Evolutionary conservation across 2,113 vertebrate genomes (phyloP).

Genomic region (Dasyprocta punctata): DNA sequence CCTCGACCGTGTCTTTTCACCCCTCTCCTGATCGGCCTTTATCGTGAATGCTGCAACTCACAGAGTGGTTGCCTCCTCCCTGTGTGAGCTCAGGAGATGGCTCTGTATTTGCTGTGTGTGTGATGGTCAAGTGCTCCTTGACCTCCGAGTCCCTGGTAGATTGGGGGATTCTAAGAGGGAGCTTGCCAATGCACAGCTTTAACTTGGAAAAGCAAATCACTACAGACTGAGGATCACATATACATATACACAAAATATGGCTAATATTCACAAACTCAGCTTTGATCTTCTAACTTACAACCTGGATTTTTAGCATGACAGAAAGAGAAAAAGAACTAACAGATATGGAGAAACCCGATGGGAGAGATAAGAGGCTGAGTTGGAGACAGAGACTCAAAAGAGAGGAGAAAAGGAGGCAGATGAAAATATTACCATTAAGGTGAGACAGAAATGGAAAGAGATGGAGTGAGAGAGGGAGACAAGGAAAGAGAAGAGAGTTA

Average conservation of each 20-base stretch:
- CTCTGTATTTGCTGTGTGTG: conserved; percentile 36
- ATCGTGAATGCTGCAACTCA: neutral
- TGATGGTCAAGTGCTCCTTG: conserved; percentile 67
- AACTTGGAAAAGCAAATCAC: conserved; percentile 28
- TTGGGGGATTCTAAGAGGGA: neutral
- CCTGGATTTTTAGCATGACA: neutral
- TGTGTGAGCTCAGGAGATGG: fast-evolving
- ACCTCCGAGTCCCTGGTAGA: neutral
- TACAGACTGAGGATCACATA: neutral
- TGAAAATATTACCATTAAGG: neutral
- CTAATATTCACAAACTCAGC: conserved; percentile 28
- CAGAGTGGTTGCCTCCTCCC: neutral
- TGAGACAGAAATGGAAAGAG: neutral
- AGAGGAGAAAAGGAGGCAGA: neutral
- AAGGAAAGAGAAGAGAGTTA: neutral
- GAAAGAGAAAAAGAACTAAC: neutral
- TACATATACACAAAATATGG: neutral
- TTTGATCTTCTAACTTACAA: neutral
- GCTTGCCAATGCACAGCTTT: neutral
- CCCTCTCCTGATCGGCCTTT: conserved; percentile 48
- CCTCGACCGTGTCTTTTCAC: conserved; percentile 48
- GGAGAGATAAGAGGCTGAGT: neutral
- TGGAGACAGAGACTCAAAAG: neutral
- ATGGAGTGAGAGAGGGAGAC: neutral
- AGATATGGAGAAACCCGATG: neutral